Evolutionary conservation across 2,113 vertebrate genomes (phyloP).

Genomic region (Cromileptes altivelis): DNA sequence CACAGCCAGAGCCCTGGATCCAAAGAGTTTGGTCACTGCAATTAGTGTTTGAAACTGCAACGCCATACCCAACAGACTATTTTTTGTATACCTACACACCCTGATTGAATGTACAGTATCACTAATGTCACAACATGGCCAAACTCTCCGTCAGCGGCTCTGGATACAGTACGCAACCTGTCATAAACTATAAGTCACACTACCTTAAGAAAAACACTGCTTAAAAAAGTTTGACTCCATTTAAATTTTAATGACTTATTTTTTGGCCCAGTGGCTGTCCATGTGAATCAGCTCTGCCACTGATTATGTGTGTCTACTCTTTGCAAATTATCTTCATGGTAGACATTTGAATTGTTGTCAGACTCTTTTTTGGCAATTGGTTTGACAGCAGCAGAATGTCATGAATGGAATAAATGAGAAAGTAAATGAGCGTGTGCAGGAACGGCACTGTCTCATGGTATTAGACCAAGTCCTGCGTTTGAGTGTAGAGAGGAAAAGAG

Average conservation of each 20-base stretch:
- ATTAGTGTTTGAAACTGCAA: conserved; percentile 17
- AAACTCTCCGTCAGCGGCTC: conserved; percentile 38
- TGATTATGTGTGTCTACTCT: conserved; percentile 24
- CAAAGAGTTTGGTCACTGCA: conserved; percentile 24
- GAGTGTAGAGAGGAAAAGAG: conserved; percentile 2
- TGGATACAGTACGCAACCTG: conserved; percentile 57
- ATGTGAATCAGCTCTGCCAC: conserved; percentile 24
- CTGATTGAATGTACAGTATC: conserved; percentile 39
- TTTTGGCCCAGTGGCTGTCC: conserved; percentile 51
- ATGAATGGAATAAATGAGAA: conserved; percentile 38
- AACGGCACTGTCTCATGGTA: conserved; percentile 29
- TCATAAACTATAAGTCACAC: conserved; percentile 54
- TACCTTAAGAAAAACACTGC: conserved; percentile 52
- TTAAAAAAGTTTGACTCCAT: too few species aligned
- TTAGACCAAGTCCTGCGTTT: conserved; percentile 8
- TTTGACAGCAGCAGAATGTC: conserved; percentile 63
- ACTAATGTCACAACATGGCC: conserved; percentile 30
- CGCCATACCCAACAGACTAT: conserved; percentile 8
- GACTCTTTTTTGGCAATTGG: conserved; percentile 52
- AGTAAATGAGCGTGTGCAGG: conserved; percentile 29
- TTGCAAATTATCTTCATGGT: background rate
- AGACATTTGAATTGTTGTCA: conserved; percentile 43
- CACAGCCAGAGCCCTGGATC: conserved; percentile 57
- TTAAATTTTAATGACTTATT: background rate
- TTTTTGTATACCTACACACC: conserved; percentile 33